A percentile compares a stretch with the other conserved stretches of the same genome.
phyloP scores from a whole-genome alignment of 2,113 vertebrate species.

The Rhinoderma darwinii region DNA sequence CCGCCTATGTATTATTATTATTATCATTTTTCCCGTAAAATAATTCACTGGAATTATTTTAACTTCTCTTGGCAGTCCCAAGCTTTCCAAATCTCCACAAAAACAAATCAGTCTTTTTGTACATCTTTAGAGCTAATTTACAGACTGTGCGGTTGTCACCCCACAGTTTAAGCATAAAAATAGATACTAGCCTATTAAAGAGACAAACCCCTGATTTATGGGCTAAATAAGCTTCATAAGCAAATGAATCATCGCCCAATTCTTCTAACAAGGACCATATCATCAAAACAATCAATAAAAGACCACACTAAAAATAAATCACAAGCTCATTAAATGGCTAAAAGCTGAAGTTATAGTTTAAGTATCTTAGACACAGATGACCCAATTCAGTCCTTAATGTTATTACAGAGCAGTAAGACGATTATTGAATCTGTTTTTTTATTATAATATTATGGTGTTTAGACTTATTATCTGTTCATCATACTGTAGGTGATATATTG shows the following conservation, averaged over 20 bases:
- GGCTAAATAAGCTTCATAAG: not conserved
- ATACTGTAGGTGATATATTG: not conserved
- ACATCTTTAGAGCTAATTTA: not conserved
- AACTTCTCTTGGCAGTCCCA: not conserved
- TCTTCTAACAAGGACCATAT: not conserved
- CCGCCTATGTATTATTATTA: not conserved
- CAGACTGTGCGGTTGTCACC: not conserved
- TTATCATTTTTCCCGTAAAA: not conserved
- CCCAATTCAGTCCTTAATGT: not conserved
- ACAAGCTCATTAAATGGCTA: not conserved
- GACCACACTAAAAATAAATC: not conserved
- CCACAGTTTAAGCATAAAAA: not conserved
- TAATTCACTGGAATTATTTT: not conserved
- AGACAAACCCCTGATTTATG: not conserved
- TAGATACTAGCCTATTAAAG: not conserved
- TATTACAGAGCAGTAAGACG: not conserved
- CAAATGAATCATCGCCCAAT: slow-evolving; percentile 2
- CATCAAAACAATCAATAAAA: slow-evolving; percentile 19
- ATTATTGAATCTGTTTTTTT: not conserved
- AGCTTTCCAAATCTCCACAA: not conserved
- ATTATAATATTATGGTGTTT: not conserved
- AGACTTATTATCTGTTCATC: not conserved
- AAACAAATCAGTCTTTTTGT: not conserved
- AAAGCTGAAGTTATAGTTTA: not conserved
- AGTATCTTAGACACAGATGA: slow-evolving; percentile 9